Percentiles rank a stretch among this genome's conserved stretches.
These are phyloP conservation scores for Sympetrum striolatum DNA, from an alignment of 2,888 invertebrate genomes.

Conservation along the genomic window DNA sequence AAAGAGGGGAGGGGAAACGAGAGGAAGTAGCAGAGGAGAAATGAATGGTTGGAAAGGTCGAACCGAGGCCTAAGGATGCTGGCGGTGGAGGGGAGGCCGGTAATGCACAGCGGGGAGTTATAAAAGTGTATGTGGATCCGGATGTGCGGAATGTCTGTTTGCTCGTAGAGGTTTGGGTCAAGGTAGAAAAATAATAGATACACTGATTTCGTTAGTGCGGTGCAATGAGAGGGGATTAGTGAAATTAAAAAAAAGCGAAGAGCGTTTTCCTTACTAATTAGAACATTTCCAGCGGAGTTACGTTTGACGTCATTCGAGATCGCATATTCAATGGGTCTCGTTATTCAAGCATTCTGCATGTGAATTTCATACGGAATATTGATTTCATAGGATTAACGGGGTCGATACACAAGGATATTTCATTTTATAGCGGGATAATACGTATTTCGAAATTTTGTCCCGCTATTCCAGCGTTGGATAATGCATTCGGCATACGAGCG, in stretches of 20 bases:
- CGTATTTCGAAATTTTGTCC: too few relatives aligned
- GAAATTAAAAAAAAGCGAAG: background rate
- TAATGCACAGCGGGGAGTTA: background rate
- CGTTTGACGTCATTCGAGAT: background rate
- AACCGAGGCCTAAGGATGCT: background rate
- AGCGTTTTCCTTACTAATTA: background rate
- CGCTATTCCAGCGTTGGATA: too few relatives aligned
- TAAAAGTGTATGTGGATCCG: background rate
- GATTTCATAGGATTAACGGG: too few relatives aligned
- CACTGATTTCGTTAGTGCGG: background rate
- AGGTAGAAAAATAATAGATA: background rate
- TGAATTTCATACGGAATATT: too few relatives aligned
- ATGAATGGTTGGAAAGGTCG: background rate
- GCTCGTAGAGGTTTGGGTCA: background rate
- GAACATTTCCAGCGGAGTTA: background rate
- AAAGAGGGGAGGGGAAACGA: background rate
- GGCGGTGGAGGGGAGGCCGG: background rate
- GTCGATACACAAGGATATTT: too few relatives aligned
- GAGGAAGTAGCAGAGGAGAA: background rate
- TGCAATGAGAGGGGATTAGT: background rate
- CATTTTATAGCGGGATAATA: too few relatives aligned
- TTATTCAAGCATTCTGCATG: too few relatives aligned
- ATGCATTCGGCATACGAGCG: too few relatives aligned
- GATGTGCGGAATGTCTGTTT: background rate
- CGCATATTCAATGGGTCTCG: too few relatives aligned